phyloP scores from a whole-genome alignment of 1,140 invertebrate species.

The Bombyx mandarina region DNA sequence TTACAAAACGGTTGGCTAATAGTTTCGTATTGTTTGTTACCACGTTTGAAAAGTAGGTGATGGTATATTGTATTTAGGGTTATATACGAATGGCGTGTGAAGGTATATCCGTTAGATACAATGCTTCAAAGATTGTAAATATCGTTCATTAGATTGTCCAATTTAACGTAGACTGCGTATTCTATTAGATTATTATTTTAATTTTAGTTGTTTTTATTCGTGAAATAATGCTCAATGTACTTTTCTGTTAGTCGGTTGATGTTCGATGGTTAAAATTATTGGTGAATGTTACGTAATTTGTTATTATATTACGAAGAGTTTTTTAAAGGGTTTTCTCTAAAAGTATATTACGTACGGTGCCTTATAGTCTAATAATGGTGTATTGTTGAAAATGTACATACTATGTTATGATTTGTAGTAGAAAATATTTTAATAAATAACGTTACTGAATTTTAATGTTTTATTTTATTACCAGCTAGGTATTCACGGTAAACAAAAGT shows the following conservation, averaged over 20 bases:
- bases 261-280: conserved; percentile 2
- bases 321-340: conserved; percentile 27
- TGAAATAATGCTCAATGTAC: conserved; percentile 24
- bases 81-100: too few relatives aligned
- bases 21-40: conserved; percentile 1
- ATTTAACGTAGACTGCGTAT: too few relatives aligned
- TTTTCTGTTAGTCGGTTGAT: conserved; percentile 5
- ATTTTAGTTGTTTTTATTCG: background rate
- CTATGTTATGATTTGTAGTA: conserved; percentile 62
- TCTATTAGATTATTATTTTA: too few relatives aligned
- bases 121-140: too few relatives aligned
- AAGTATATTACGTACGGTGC: conserved; percentile 34
- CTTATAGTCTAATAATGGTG: conserved; percentile 52
- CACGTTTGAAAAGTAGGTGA: conserved; percentile 5
- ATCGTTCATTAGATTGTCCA: too few relatives aligned
- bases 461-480: conserved; percentile 10
- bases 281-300: conserved; percentile 38
- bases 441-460: conserved; percentile 41
- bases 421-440: conserved; percentile 62
- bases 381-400: conserved; percentile 62
- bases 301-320: conserved; percentile 20
- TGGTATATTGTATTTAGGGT: conserved; percentile 1
- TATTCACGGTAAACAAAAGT: background rate
- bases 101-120: too few relatives aligned
- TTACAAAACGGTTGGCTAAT: too few relatives aligned